Conservation (phyloP, 2,797 vertebrate genomes). For the Lepilemur ruficaudatus region DNA sequence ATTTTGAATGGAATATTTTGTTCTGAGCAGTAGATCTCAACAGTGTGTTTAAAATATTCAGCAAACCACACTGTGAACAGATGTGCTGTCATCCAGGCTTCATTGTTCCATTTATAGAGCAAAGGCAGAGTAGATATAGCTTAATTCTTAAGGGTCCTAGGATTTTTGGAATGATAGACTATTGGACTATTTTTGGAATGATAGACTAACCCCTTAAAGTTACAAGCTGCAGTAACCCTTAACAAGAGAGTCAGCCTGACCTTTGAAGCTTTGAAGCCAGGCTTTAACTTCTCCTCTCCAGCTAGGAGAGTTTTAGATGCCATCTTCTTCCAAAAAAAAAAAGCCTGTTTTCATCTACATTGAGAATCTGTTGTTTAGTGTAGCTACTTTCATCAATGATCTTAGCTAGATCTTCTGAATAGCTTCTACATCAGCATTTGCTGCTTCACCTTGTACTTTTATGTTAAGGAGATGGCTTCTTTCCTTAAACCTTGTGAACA, state of each 20-base stretch:
- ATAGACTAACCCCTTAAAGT: too few species aligned
- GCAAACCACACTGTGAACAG: neutral
- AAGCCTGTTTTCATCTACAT: neutral
- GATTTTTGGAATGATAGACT: too few species aligned
- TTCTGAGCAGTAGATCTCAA: too few species aligned
- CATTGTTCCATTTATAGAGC: neutral
- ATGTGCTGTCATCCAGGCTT: neutral
- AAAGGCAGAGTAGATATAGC: too few species aligned
- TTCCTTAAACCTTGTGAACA: neutral
- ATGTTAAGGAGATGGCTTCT: neutral
- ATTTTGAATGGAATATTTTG: too few species aligned
- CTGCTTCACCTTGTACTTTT: neutral
- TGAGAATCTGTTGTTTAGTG: neutral
- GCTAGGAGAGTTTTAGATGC: neutral
- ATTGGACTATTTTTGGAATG: too few species aligned
- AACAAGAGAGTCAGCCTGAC: neutral
- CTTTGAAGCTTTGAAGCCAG: neutral
- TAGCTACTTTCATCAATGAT: neutral
- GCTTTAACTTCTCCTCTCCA: neutral
- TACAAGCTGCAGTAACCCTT: too few species aligned
- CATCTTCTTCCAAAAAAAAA: neutral
- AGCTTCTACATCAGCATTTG: neutral
- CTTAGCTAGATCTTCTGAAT: neutral
- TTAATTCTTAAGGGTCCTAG: too few species aligned
- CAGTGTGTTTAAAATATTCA: neutral